These are phyloP conservation scores for Ceratitis capitata DNA, from an alignment of 1,140 invertebrate genomes.

Conservation along the genomic window DNA sequence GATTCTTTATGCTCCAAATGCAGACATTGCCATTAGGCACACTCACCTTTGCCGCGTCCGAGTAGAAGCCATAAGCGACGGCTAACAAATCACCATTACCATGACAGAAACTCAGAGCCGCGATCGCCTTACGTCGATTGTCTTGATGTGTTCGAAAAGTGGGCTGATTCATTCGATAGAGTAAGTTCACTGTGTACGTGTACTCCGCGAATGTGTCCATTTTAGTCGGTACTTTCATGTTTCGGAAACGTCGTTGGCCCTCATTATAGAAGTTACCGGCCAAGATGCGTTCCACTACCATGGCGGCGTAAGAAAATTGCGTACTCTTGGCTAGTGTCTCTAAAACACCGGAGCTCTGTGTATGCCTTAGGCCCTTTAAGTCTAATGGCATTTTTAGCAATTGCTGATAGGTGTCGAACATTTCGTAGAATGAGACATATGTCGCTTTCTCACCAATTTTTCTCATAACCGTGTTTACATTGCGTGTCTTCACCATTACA, in stretches of 20 bases:
- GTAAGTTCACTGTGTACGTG: constrained; percentile 25
- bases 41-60: constrained; percentile 54
- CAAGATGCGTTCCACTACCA: constrained; percentile 72
- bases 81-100: constrained; percentile 73
- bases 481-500: constrained; percentile 69
- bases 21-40: constrained; percentile 67
- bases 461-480: constrained; percentile 68
- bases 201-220: background rate
- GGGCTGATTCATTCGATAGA: background rate
- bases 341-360: background rate
- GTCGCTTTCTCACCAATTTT: constrained; percentile 68
- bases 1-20: constrained; percentile 88
- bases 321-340: constrained; percentile 49
- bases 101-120: constrained; percentile 72
- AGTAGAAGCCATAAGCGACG: constrained; percentile 74
- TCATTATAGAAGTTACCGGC: constrained; percentile 70
- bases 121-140: constrained; percentile 64
- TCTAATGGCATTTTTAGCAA: background rate
- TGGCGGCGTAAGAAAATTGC: constrained; percentile 69
- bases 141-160: background rate
- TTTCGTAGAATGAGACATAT: constrained; percentile 78
- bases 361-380: background rate
- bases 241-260: constrained; percentile 73
- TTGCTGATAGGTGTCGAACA: constrained; percentile 70
- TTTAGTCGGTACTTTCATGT: constrained; percentile 61